Base-by-base conservation (phyloP, 92 coral and sea anemone genomes). In the Palythoa caribaeorum region DNA sequence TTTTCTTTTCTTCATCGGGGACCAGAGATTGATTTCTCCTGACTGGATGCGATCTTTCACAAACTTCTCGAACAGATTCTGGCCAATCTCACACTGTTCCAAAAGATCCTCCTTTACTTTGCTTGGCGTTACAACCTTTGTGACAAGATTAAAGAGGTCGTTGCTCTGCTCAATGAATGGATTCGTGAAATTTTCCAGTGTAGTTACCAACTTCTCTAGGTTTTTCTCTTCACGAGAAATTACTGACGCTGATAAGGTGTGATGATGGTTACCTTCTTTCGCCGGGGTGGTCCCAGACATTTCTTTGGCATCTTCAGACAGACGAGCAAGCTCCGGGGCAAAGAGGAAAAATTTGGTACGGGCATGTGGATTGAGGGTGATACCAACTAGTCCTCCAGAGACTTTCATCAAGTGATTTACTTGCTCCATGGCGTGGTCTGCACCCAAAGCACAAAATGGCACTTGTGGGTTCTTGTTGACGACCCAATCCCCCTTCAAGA, bases 381-480 rank as follows among this genome's bases (percentile, higher is more conserved):
- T 57, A 1, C 63, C 63, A 13, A 57, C 63, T 16, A 55, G 62
- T 3, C 12, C 62, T 10, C 13, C 17, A 2, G 62, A 57, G n/a
- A 57, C 63, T 57, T 57, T 57, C 63, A 57, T 57, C 4, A 90
- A 90, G 21, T 77, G 84, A 65, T 91, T 88, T 40, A 88, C 39
- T 48, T 92, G 90, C 35, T 78, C 94, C 19, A 92, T 89, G 68
- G 87, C 90, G 60, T 90, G 84, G 77, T 92, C 93, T 17, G 91
- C 91, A 39, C 93, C 93, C 37, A 87, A 52, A 12, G 88, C 95
- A 88, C 95, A 88, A 65, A 93, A 93, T 79, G 85, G 81, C 85
- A 89, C 21, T 84, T 87, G 2, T 79, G 79, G 6, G 7, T 44
- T 44, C 50, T 44, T 44, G 50, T 2, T 44, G 50, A 44, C 50